Percentiles rank a stretch among this genome's conserved stretches.
These are phyloP conservation scores for Azemiops feae DNA, from an alignment of 2,113 vertebrate species.

Conservation along the genomic window DNA sequence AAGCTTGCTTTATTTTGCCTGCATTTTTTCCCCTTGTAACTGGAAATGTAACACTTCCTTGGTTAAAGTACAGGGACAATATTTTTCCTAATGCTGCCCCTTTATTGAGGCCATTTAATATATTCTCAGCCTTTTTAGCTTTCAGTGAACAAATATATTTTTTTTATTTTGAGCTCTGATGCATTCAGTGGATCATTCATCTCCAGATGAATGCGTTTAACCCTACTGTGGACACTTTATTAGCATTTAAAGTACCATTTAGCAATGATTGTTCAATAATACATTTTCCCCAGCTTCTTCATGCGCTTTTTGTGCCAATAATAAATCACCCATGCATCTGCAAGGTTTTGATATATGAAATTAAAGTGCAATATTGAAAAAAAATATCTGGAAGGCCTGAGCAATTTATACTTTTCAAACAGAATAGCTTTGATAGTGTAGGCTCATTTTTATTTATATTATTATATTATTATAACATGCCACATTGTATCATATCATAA, in stretches of 20 bases:
- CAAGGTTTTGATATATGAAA: constrained; percentile 5
- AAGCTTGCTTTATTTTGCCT: background rate
- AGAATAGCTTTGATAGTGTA: background rate
- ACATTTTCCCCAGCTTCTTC: constrained; percentile 4
- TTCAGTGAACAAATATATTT: background rate
- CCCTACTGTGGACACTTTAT: background rate
- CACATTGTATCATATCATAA: background rate
- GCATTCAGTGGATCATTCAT: background rate
- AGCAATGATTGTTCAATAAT: constrained; percentile 13
- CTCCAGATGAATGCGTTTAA: background rate
- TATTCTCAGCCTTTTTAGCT: background rate
- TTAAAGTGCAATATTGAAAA: background rate
- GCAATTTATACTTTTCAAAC: background rate
- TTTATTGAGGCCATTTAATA: background rate
- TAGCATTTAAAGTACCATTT: background rate
- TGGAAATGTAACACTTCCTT: background rate
- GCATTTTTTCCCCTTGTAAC: background rate
- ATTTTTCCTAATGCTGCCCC: background rate
- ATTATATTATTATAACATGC: background rate
- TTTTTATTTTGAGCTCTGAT: background rate
- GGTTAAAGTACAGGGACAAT: background rate
- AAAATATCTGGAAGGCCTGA: background rate
- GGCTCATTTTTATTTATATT: background rate
- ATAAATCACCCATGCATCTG: constrained; percentile 9
- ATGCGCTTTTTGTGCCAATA: background rate